phyloP scores from a whole-genome alignment of 2,888 invertebrate species.

The Deladenus siricidicola region DNA sequence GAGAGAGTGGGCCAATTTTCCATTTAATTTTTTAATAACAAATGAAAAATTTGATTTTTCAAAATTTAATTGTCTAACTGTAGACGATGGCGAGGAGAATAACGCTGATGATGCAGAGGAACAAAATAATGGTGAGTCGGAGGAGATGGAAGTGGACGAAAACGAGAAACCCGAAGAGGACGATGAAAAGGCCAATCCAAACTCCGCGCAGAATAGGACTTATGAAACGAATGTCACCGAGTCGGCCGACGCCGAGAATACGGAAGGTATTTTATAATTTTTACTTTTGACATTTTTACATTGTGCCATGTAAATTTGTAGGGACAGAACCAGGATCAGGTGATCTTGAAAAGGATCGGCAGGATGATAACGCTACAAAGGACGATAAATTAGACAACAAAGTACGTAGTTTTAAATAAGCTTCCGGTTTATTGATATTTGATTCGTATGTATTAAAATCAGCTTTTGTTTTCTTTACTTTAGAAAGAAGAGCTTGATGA shows the following conservation, averaged over 20 bases:
- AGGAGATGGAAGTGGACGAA: conserved; percentile 2
- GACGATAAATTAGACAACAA: too few relatives aligned
- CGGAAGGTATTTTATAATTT: not conserved
- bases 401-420: not conserved
- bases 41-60: not conserved
- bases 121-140: not conserved
- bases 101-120: conserved; percentile 1
- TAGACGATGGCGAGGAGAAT: conserved; percentile 6
- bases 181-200: too few relatives aligned
- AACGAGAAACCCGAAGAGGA: conserved; percentile 13
- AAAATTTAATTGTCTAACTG: not conserved
- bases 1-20: not conserved
- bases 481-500: too few relatives aligned
- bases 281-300: too few relatives aligned
- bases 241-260: not conserved
- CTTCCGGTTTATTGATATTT: too few relatives aligned
- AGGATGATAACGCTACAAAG: too few relatives aligned
- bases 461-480: too few relatives aligned
- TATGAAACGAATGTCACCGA: not conserved
- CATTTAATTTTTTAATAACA: not conserved
- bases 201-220: not conserved
- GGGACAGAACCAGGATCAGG: too few relatives aligned
- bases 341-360: too few relatives aligned
- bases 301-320: too few relatives aligned
- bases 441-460: too few relatives aligned